Base-by-base conservation (phyloP, 2,888 invertebrate genomes). In the Synergus umbraculus region DNA sequence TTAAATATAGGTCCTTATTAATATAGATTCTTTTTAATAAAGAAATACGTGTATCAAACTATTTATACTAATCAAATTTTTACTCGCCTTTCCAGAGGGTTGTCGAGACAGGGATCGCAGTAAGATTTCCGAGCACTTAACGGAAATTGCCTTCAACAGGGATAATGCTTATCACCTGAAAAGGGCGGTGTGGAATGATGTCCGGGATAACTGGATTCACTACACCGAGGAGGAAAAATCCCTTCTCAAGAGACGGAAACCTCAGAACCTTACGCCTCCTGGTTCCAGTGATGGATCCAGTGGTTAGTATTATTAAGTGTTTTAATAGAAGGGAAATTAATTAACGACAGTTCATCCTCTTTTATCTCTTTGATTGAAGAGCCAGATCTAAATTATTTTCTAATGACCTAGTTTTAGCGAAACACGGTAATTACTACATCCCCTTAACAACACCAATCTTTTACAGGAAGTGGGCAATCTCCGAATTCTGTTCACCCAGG, bases 191-290 rank as follows among this genome's bases (percentile, higher is more conserved):
- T 98, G 98, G 97, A 97, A 96, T 91, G 98, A 98, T 92, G 97
- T 98, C 85, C 96, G 97, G 88, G 97, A 97, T 90, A 97, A 97
- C 91, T 98, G 98, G 98, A 97, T 97, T 83, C 98, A 96, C 93
- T 98, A 98, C 92, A 95, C 96, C 29, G 98, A 98, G 88, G 96
- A 97, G 90, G 98, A 98, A 92, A 95, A 95, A 92, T 96, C 97
- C 91, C 95, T 96, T 92, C 94, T 98, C 90, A 98, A 97, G 94
- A 95, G 97, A 92, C 96, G 97, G 91, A 97, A 97, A 94, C 97
- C 97, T 89, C 97, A 97, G 93, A 97, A 97, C 93, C 94, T 97
- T 89, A 97, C 97, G 82, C 97, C 97, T 82, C 97, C 97, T 60
- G 95, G 97, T 85, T 96, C 97, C 91, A 97, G 97, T 88, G 97